Evolutionary conservation across 2,113 vertebrate species (phyloP), one percentile per base, ranked within the genome.

Genomic region (Nematolebias whitei): DNA sequence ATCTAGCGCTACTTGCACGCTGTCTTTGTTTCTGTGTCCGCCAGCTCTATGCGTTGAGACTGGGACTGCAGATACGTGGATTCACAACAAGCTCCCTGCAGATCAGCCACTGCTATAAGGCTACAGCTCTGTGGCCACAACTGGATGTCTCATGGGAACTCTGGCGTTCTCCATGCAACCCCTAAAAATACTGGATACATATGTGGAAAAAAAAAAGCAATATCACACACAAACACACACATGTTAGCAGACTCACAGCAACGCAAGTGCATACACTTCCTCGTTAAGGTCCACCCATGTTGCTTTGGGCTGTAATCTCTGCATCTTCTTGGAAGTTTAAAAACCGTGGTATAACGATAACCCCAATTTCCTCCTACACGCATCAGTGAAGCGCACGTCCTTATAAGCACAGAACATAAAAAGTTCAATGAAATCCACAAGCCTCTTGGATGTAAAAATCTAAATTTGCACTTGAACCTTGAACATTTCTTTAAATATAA

Each of bases 91-190:
- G 57, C 70, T 88, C 87, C 87, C 87, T 68, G 78, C 80, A 88
- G 89, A 91, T 72, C 74, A 71, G 66, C 67, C 82, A 76, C 69
- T 2, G 87, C 90, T 86, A 84, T 67, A 82, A 87, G 89, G 85
- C 85, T 79, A n/a, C 70, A 86, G 61, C 69, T 83, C 77, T 67
- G 63, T 58, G 74, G 66, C 78, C 65, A 71, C 19, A 58, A 14
- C 54, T 55, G 29, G 54, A 43, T 51, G 61, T 55, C 61, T 67
- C 65, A 76, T 74, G 48, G 47, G 73, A 62, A 68, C 71, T 58
- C 62, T 56, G 52, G 51, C 83, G 81, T 53, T 71, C 79, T 79
- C 56, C 20, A 44, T 54, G 61, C 71, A 83, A 71, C 50, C 45
- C 74, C 70, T 12, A 63, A 64, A 64, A 50, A 61, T 67, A 22